Evolutionary conservation across 2,888 invertebrate genomes (phyloP).

Genomic region (Mamestra brassicae): DNA sequence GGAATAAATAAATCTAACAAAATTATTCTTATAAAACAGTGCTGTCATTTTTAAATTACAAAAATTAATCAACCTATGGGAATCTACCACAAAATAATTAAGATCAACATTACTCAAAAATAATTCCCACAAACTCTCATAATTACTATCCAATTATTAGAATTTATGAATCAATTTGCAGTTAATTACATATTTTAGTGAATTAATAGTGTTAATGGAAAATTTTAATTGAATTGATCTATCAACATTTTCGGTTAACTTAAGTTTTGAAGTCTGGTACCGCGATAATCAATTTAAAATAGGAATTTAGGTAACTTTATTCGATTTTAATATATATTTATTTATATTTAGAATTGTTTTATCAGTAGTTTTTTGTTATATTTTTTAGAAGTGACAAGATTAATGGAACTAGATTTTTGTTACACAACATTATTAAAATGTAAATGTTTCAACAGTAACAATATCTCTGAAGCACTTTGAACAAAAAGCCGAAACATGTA

Average conservation of each 20-base stretch:
- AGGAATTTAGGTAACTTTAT: too few species aligned
- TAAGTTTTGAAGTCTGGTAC: neutral
- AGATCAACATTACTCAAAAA: conserved; percentile 36
- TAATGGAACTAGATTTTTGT: too few species aligned
- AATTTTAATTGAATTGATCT: conserved; percentile 30
- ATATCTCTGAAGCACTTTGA: neutral
- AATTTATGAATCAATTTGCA: conserved; percentile 61
- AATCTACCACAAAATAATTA: conserved; percentile 8
- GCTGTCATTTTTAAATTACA: conserved; percentile 20
- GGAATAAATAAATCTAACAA: conserved; percentile 4
- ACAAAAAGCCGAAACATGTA: neutral
- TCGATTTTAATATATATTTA: too few species aligned
- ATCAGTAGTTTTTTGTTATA: too few species aligned
- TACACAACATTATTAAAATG: too few species aligned
- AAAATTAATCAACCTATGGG: conserved; percentile 17
- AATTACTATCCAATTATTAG: conserved; percentile 45
- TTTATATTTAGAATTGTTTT: too few species aligned
- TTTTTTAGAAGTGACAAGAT: too few species aligned
- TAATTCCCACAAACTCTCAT: conserved; percentile 29
- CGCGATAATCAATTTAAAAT: neutral
- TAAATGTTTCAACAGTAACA: neutral
- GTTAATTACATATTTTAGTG: conserved; percentile 46
- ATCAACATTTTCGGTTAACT: conserved; percentile 7
- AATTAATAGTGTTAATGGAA: conserved; percentile 21
- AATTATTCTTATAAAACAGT: conserved; percentile 8